Percentiles rank a stretch among this genome's conserved stretches.
phyloP scores from a whole-genome alignment of 2,797 vertebrate genomes.

The Triplophysa yarkandensis region DNA sequence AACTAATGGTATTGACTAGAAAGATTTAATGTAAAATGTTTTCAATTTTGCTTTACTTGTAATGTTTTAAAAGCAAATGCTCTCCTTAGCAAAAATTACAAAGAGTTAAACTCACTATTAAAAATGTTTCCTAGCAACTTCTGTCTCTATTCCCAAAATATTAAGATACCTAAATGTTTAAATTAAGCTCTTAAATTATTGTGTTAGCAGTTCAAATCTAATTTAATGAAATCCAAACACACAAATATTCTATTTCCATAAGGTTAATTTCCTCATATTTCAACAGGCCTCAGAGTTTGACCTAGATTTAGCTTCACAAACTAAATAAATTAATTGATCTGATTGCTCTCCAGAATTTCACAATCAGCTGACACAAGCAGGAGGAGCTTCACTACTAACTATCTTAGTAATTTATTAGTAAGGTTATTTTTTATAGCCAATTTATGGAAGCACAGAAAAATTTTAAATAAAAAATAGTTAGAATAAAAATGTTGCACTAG shows the following conservation, averaged over 20 bases:
- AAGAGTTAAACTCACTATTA: not conserved
- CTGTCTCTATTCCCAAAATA: not conserved
- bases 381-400: constrained; percentile 26
- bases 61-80: not conserved
- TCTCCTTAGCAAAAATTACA: not conserved
- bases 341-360: constrained; percentile 38
- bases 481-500: not conserved
- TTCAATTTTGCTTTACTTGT: not conserved
- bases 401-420: constrained; percentile 24
- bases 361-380: constrained; percentile 39
- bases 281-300: constrained; percentile 49
- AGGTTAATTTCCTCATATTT: constrained; percentile 59
- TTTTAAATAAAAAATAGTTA: not conserved
- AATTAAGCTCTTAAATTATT: not conserved
- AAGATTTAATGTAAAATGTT: not conserved
- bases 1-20: not conserved
- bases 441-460: not conserved
- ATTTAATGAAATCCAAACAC: constrained; percentile 28
- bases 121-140: not conserved
- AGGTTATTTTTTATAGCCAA: not conserved
- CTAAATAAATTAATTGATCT: constrained; percentile 50
- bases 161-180: not conserved
- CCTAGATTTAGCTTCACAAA: constrained; percentile 53
- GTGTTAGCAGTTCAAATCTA: constrained; percentile 3
- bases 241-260: constrained; percentile 52